These are phyloP conservation scores for Nyleta sp. DNA, from an alignment of 2,888 invertebrate species.

Conservation along the genomic window DNA sequence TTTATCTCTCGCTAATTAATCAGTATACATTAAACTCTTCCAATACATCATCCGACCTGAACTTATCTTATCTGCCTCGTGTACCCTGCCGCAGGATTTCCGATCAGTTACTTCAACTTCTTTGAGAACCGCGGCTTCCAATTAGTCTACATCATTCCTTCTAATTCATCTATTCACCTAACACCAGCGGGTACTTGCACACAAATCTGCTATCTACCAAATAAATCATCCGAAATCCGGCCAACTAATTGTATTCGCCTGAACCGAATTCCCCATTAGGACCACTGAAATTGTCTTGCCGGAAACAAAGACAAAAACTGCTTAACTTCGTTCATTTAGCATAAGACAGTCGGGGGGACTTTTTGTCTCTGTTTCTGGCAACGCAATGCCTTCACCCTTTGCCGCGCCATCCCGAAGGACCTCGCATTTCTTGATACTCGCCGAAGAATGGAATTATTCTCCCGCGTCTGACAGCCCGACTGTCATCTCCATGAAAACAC, in stretches of 20 bases:
- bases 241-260: conserved; percentile 1
- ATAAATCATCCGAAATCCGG: conserved; percentile 18
- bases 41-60: conserved; percentile 26
- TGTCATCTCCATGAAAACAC: conserved; percentile 37
- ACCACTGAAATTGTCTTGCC: too few species aligned
- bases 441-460: conserved; percentile 35
- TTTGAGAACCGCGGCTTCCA: conserved; percentile 1
- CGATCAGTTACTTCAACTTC: conserved; percentile 31
- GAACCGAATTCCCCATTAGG: neutral
- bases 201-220: neutral
- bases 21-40: conserved; percentile 20
- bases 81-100: neutral
- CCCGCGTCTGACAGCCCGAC: conserved; percentile 29
- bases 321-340: too few species aligned
- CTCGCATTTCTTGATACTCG: conserved; percentile 23
- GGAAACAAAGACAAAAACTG: too few species aligned
- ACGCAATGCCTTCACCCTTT: conserved; percentile 3
- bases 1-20: conserved; percentile 37
- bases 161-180: conserved; percentile 8
- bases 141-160: conserved; percentile 15
- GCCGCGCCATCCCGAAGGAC: neutral
- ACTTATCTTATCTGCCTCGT: conserved; percentile 1
- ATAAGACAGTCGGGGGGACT: too few species aligned
- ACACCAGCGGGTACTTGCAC: neutral
- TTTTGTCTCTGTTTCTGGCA: too few species aligned